phyloP scores from a whole-genome alignment of 2,888 invertebrate species.

The Lithophane ornitopus region DNA sequence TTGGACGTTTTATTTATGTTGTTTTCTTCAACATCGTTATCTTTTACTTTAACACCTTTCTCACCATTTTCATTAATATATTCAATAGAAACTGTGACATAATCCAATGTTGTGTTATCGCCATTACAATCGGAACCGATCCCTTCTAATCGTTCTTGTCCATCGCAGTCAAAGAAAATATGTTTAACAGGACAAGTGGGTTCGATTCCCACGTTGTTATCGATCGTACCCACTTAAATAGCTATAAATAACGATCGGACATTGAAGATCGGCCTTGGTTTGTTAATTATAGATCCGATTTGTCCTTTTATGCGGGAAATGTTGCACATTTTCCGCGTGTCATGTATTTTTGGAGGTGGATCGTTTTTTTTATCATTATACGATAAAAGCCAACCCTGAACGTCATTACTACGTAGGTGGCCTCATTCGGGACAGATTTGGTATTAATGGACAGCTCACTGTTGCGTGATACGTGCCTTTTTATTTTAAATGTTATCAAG shows the following conservation, averaged over 20 bases:
- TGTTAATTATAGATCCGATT: conserved; percentile 55
- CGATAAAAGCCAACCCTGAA: conserved; percentile 20
- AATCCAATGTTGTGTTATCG: conserved; percentile 41
- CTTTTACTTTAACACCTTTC: conserved; percentile 24
- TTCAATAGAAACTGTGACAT: conserved; percentile 31
- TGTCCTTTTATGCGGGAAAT: conserved; percentile 39
- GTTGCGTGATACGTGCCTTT: conserved; percentile 30
- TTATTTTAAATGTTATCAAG: conserved; percentile 41
- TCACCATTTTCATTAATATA: conserved; percentile 40
- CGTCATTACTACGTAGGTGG: conserved; percentile 48
- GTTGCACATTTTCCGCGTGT: conserved; percentile 39
- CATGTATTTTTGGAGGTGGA: conserved; percentile 28
- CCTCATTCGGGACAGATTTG: conserved; percentile 44
- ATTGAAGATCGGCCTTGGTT: conserved; percentile 59
- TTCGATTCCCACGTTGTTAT: conserved; percentile 70
- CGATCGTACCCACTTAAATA: conserved; percentile 65
- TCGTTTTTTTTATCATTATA: neutral
- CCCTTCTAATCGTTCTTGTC: conserved; percentile 60
- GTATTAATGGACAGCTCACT: conserved; percentile 25
- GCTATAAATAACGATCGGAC: conserved; percentile 63
- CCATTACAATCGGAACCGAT: conserved; percentile 50
- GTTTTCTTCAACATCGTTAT: conserved; percentile 14
- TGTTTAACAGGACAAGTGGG: conserved; percentile 63
- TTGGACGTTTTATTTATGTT: neutral
- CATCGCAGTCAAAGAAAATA: conserved; percentile 57